Evolutionary conservation across 30 jellyfish, hydroid and myxozoan species (phyloP), one percentile per base, ranked within the genome.

Genomic region (Haliclystus octoradiatus): DNA sequence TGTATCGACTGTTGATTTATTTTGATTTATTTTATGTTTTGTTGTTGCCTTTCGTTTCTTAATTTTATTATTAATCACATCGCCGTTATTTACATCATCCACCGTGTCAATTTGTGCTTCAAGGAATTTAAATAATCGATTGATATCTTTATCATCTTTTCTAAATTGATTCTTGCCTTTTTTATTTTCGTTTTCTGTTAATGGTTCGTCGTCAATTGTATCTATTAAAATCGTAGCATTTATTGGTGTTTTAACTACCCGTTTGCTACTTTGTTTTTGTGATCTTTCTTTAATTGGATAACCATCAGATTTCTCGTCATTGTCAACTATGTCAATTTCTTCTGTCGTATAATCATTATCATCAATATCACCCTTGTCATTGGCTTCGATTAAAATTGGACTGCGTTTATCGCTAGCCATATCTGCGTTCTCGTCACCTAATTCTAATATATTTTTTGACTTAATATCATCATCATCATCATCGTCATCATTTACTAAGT

Each of bases 401-500:
- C 53, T 19, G 22, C 53, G 57, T 26, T 26, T 47, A 2, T 33
- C 15, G 5, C 34, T n/a, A n/a, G n/a, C 23, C 49, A 34, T 19
- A 24, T 70, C 81, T 50, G 52, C 68, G 63, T 50, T 27, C 32
- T 30, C 40, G 5, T 70, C 15, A 34, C 26, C 2, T 13, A 24
- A 0, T 29, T 1, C 12, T 70, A 25, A 23, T 70, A 46, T 31
- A 40, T 70, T 2, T 13, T 28, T n/a, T 23, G 31, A 27, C 3
- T 33, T 33, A 7, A 25, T 28, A n/a, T 13, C 28, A 24, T 46
- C 32, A 9, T 40, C 23, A 32, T 67, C 19, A 9, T 31, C 15
- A 19, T 15, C 71, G n/a, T 62, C 19, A 61, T 22, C 28, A 61
- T 65, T 29, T 31, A 34, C 26, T 66, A 13, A 46, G 19, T 67